Percentiles rank a stretch among this genome's conserved stretches.
These are phyloP conservation scores for Drosophila pseudoananassae DNA, from an alignment of 1,140 invertebrate species.

Conservation along the genomic window DNA sequence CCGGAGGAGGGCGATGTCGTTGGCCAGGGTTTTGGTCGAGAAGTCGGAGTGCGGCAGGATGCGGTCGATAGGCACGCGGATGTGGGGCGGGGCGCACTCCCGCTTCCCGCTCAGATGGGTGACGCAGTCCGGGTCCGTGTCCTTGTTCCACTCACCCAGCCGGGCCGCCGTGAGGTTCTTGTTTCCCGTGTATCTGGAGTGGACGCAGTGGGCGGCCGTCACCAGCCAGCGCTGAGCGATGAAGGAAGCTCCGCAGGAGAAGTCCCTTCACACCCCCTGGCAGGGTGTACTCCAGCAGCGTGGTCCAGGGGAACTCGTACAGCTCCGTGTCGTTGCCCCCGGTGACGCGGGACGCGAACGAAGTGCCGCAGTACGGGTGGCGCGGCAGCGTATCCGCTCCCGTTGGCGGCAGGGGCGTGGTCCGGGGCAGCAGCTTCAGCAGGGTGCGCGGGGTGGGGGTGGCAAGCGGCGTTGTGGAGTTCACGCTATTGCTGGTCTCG, in stretches of 20 bases:
- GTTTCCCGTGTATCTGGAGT: slow-evolving; percentile 84
- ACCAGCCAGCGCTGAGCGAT: slow-evolving; percentile 85
- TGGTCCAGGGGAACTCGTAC: slow-evolving; percentile 68
- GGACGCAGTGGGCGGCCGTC: slow-evolving; percentile 86
- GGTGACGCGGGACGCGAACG: slow-evolving; percentile 36
- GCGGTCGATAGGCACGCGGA: slow-evolving; percentile 86
- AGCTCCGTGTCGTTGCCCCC: slow-evolving; percentile 49
- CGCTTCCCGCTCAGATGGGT: slow-evolving; percentile 8
- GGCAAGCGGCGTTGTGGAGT: background rate
- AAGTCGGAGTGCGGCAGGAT: slow-evolving; percentile 43
- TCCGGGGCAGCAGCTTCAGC: background rate
- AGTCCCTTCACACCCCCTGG: slow-evolving; percentile 28
- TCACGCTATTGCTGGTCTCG: background rate
- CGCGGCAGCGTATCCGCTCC: slow-evolving; percentile 34
- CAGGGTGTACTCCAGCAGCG: slow-evolving; percentile 51
- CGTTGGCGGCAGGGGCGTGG: background rate
- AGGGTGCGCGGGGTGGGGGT: background rate
- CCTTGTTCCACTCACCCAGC: slow-evolving; percentile 77
- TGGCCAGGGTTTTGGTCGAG: slow-evolving; percentile 8
- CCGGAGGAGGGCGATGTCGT: slow-evolving; percentile 92
- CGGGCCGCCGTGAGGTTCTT: slow-evolving; percentile 82
- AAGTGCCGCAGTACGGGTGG: slow-evolving; percentile 59
- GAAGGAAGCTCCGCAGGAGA: slow-evolving; percentile 86
- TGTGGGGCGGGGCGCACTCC: slow-evolving; percentile 85
- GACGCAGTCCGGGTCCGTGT: slow-evolving; percentile 66